phyloP scores from a whole-genome alignment of 2,113 vertebrate genomes.

The Bungarus multicinctus region DNA sequence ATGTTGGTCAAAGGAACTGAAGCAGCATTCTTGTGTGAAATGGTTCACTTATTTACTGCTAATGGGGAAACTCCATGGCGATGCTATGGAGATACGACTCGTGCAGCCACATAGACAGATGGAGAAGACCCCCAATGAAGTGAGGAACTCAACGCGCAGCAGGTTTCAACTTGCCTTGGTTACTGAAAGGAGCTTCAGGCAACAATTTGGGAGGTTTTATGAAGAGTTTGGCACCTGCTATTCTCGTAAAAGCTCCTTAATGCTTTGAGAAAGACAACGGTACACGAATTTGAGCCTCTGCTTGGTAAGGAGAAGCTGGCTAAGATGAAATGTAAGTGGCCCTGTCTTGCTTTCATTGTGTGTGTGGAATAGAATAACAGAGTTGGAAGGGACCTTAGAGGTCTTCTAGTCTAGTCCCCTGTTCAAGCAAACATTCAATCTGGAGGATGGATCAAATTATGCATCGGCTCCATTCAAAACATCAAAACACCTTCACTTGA shows the following conservation, averaged over 20 bases:
- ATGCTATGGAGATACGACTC: fast-evolving
- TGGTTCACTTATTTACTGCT: background rate
- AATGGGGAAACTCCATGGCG: fast-evolving
- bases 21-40: background rate
- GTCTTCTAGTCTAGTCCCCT: too few relatives aligned
- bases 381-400: too few relatives aligned
- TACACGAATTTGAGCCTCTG: fast-evolving
- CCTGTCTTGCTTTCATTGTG: background rate
- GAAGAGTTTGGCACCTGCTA: fast-evolving
- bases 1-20: background rate
- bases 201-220: fast-evolving
- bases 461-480: background rate
- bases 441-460: background rate
- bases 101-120: fast-evolving
- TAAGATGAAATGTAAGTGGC: background rate
- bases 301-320: background rate
- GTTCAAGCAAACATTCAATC: too few relatives aligned
- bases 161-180: background rate
- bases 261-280: background rate
- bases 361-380: too few relatives aligned
- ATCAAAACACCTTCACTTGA: background rate
- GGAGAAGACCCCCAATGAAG: background rate
- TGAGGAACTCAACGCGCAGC: background rate
- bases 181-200: fast-evolving
- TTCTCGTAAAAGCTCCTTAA: fast-evolving